These are phyloP conservation scores for Eueides isabella DNA, from an alignment of 1,140 invertebrate genomes.

Conservation along the genomic window DNA sequence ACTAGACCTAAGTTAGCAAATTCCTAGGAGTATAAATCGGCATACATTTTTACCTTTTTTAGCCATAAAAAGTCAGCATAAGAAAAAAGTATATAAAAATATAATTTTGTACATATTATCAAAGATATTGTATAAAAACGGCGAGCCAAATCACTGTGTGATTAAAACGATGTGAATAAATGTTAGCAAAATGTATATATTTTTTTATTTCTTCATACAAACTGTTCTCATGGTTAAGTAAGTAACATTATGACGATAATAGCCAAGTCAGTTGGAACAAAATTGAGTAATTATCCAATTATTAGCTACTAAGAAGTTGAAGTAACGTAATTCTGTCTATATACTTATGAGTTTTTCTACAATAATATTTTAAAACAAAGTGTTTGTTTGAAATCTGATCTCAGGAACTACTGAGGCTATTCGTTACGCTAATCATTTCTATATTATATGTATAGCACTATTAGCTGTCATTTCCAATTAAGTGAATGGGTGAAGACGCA, in stretches of 20 bases:
- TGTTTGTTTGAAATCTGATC: too few species aligned
- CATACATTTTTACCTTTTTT: constrained; percentile 38
- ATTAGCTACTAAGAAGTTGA: constrained; percentile 17
- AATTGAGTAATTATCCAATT: constrained; percentile 23
- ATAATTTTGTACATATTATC: constrained; percentile 59
- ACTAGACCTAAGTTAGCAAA: constrained; percentile 57
- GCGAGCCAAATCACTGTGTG: constrained; percentile 58
- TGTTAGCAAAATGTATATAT: constrained; percentile 36
- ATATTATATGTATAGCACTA: too few species aligned
- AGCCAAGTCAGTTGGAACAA: constrained; percentile 13
- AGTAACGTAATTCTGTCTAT: neutral
- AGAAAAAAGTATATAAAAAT: constrained; percentile 53
- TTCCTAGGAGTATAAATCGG: constrained; percentile 27
- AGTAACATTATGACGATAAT: constrained; percentile 22
- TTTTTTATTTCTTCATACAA: constrained; percentile 19
- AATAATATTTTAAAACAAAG: too few species aligned
- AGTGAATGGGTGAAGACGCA: too few species aligned
- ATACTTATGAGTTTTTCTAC: too few species aligned
- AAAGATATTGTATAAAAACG: constrained; percentile 51
- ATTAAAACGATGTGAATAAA: constrained; percentile 40
- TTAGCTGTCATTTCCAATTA: too few species aligned
- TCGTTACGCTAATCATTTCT: too few species aligned
- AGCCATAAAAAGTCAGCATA: constrained; percentile 42
- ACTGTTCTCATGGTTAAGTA: constrained; percentile 7
- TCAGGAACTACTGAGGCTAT: too few species aligned